Conservation (phyloP, 1,140 invertebrate species). For the Caenorhabditis remanei region DNA sequence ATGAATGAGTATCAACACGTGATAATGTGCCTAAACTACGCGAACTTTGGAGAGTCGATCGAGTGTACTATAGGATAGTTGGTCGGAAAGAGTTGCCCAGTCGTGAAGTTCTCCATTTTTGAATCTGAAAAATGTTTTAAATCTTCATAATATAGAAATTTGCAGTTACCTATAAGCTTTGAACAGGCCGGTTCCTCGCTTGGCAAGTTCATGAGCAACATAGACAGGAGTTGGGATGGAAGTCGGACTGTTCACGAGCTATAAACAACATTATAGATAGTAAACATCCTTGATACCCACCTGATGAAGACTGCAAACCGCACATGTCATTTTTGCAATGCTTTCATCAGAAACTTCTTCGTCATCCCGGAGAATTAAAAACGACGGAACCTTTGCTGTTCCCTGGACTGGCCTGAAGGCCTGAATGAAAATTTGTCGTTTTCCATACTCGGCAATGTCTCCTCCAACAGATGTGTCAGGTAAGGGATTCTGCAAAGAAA, state of each 20-base stretch:
- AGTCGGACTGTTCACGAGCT: slow-evolving; percentile 40
- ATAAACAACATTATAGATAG: neutral
- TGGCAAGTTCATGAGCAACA: slow-evolving; percentile 51
- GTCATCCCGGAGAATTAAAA: slow-evolving; percentile 42
- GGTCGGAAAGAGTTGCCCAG: slow-evolving; percentile 25
- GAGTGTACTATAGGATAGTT: slow-evolving; percentile 21
- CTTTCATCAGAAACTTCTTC: slow-evolving; percentile 28
- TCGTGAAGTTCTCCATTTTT: slow-evolving; percentile 6
- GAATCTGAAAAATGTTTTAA: slow-evolving; percentile 31
- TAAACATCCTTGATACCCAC: neutral
- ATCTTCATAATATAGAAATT: too few species aligned
- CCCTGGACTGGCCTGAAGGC: slow-evolving; percentile 50
- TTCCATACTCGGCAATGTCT: slow-evolving; percentile 48
- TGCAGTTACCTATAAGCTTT: slow-evolving; percentile 12
- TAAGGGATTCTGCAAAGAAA: slow-evolving; percentile 8
- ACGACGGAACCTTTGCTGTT: slow-evolving; percentile 28
- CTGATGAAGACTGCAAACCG: slow-evolving; percentile 38
- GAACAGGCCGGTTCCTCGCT: slow-evolving; percentile 36
- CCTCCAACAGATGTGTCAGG: slow-evolving; percentile 38
- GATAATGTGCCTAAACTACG: neutral
- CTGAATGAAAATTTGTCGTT: slow-evolving; percentile 49
- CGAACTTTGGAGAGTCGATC: slow-evolving; percentile 46
- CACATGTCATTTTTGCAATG: slow-evolving; percentile 26
- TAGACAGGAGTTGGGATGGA: slow-evolving; percentile 52
- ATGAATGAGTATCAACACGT: neutral